phyloP scores from a whole-genome alignment of 2,888 invertebrate species.

The Tipula confusa region DNA sequence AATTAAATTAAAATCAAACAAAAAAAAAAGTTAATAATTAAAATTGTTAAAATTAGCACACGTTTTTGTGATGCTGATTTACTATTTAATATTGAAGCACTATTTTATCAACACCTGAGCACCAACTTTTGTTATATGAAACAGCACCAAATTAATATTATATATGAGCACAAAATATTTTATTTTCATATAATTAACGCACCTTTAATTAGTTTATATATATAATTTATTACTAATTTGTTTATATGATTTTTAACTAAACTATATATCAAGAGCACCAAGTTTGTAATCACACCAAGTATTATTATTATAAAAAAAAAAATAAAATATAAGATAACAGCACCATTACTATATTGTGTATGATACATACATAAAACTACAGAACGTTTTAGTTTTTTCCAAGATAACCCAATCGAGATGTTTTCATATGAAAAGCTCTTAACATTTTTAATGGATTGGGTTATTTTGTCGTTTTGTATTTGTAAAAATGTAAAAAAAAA shows the following conservation, averaged over 20 bases:
- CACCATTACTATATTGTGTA: constrained; percentile 12
- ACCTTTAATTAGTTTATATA: not conserved
- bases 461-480: not conserved
- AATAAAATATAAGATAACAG: constrained; percentile 15
- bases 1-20: not conserved
- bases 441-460: not conserved
- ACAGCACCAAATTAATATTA: not conserved
- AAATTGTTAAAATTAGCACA: not conserved
- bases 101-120: constrained; percentile 28
- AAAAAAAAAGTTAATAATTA: constrained; percentile 25
- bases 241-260: not conserved
- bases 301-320: not conserved
- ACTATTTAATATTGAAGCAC: constrained; percentile 4
- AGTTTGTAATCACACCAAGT: constrained; percentile 8
- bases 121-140: constrained; percentile 13
- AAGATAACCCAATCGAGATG: not conserved
- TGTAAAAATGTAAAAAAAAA: too few relatives aligned
- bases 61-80: not conserved
- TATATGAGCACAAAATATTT: not conserved
- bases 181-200: not conserved
- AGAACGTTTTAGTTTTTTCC: not conserved
- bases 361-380: not conserved
- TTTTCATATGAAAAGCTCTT: not conserved
- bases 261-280: not conserved
- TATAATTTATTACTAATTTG: constrained; percentile 6